Percentiles rank a stretch among this genome's conserved stretches.
Evolutionary conservation across 1,140 invertebrate species (phyloP).

Genomic region (Caenorhabditis inopinata): DNA sequence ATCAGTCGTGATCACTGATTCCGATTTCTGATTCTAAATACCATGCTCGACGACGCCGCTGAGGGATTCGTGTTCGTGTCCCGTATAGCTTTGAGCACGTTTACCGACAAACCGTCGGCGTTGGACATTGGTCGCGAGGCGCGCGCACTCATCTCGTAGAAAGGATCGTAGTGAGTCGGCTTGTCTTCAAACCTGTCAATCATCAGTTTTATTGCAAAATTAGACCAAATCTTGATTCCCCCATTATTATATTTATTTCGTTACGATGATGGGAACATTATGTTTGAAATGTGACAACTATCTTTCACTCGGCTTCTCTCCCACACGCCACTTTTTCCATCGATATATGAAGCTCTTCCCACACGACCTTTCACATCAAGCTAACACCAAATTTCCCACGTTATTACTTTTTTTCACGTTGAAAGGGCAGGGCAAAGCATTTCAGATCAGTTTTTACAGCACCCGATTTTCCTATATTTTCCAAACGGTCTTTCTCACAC

Average conservation of each 20-base stretch:
- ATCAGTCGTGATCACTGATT: neutral
- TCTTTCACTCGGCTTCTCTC: no score
- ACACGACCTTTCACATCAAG: neutral
- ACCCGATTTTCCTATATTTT: no score
- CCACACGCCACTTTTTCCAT: neutral
- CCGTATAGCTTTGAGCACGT: neutral
- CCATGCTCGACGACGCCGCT: neutral
- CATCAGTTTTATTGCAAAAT: neutral
- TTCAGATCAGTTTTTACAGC: no score
- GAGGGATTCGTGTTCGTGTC: no score
- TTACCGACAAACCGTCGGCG: neutral
- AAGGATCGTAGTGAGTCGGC: no score
- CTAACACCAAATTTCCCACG: neutral
- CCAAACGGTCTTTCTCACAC: no score
- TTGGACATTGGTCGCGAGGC: neutral
- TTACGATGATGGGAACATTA: neutral
- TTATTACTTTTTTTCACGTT: neutral
- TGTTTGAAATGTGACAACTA: slow-evolving; percentile 12
- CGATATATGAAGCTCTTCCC: neutral
- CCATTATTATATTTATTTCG: neutral
- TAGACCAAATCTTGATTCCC: neutral
- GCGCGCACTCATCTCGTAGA: neutral
- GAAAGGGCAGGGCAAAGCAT: neutral
- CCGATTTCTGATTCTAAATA: no score
- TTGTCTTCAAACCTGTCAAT: neutral